Evolutionary conservation across 2,113 vertebrate species (phyloP), one percentile per base, ranked within the genome.

Genomic region (Micronisus gabar): DNA sequence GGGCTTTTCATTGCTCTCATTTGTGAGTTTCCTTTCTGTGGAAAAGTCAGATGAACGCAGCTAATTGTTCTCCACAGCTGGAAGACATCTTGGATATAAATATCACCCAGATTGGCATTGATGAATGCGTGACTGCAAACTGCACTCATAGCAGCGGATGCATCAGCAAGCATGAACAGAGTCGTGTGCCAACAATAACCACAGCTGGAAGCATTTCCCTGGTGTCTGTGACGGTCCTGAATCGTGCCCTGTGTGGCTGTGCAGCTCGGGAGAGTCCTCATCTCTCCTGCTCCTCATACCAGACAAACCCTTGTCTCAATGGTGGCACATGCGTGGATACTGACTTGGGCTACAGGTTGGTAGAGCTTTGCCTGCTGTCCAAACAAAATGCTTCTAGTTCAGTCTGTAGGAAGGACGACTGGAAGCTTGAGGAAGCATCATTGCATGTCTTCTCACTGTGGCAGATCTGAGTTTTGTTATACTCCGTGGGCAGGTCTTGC

Each of bases 321-420:
- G 98, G 98, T 40, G 99, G 99, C 75, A 98, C 98, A 5, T 99
- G 99, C 53, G 50, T 97, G 86, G 98, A 99, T 52, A 97, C 98
- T 8, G 98, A 98, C 2, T 96, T 99, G 70, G 99, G 99, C 83
- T 99, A 98, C 98, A 98, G 99, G 99, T 99, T 94, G 86, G 96
- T 97, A 68, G 68, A 78, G 29, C 20, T 86, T 45, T 32, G 21
- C 16, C 17, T 53, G 52, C 32, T 38, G 53, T 53, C 48, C 55
- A 48, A 86, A 13, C 34, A 52, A 47, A 71, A 38, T 36, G 9
- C 36, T 65, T n/a, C 47, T 27, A 36, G 29, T 6, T 47, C 40
- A 20, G 17, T 36, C 41, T 71, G 61, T 36, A 52, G 61, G 78
- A 41, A 70, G n/a, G 27, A n/a, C 8, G 55, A 29, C 50, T 81